Conservation (phyloP, 2,888 invertebrate species). For the Leptinotarsa rubiginosa region DNA sequence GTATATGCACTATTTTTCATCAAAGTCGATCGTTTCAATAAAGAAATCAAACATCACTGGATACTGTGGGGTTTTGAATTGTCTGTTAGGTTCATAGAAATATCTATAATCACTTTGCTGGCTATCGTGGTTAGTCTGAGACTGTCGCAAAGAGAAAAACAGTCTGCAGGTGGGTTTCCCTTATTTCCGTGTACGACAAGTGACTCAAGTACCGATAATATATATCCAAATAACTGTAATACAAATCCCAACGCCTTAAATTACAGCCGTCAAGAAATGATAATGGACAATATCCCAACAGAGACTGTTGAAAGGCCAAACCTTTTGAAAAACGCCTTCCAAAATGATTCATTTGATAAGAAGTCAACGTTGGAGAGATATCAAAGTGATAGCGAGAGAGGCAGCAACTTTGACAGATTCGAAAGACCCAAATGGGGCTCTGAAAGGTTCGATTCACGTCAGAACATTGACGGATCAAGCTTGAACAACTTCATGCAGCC, state of each 20-base stretch:
- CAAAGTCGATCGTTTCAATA: conserved; percentile 67
- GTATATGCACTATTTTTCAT: conserved; percentile 83
- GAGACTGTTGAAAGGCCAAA: conserved; percentile 69
- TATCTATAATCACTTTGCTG: conserved; percentile 86
- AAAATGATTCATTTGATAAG: conserved; percentile 74
- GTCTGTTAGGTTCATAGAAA: conserved; percentile 85
- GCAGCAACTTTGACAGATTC: conserved; percentile 67
- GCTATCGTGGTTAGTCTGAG: conserved; percentile 85
- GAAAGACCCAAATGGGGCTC: conserved; percentile 70
- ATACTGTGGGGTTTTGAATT: conserved; percentile 93
- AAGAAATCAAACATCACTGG: conserved; percentile 82
- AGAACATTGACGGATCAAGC: conserved; percentile 65
- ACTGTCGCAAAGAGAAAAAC: conserved; percentile 79
- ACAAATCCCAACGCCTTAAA: conserved; percentile 88
- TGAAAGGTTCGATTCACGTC: conserved; percentile 72
- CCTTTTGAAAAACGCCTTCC: conserved; percentile 70
- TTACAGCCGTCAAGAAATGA: conserved; percentile 73
- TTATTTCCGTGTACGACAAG: conserved; percentile 85
- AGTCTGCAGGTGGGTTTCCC: conserved; percentile 79
- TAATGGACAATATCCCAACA: conserved; percentile 66
- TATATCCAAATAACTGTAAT: conserved; percentile 87
- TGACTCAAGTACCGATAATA: conserved; percentile 86
- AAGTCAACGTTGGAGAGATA: conserved; percentile 75
- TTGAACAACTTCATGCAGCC: conserved; percentile 59
- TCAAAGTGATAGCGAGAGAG: conserved; percentile 71